phyloP scores from a whole-genome alignment of 2,888 invertebrate species.

The Brachyptera putata region DNA sequence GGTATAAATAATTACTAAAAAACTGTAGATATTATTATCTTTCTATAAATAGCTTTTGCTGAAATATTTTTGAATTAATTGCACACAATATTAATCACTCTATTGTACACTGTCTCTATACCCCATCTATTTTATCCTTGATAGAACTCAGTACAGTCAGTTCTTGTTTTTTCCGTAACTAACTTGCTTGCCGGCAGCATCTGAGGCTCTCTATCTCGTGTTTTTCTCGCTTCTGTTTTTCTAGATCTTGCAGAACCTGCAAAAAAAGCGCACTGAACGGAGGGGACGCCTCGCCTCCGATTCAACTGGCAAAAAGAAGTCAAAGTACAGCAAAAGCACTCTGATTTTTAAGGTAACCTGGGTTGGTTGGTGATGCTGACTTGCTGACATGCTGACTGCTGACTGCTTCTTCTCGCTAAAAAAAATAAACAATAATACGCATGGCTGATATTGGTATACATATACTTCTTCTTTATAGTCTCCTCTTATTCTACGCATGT shows the following conservation, averaged over 20 bases:
- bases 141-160: conserved; percentile 17
- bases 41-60: neutral
- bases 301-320: conserved; percentile 81
- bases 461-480: no score
- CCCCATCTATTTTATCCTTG: conserved; percentile 20
- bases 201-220: conserved; percentile 66
- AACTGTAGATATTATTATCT: conserved; percentile 5
- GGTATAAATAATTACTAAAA: conserved; percentile 9
- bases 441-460: conserved; percentile 26
- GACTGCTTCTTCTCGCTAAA: conserved; percentile 27
- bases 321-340: conserved; percentile 92
- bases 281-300: conserved; percentile 95
- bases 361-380: conserved; percentile 30
- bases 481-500: conserved; percentile 28
- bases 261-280: conserved; percentile 97
- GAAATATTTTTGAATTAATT: neutral
- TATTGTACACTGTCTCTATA: conserved; percentile 20
- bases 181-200: conserved; percentile 20
- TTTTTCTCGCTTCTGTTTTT: conserved; percentile 72
- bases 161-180: conserved; percentile 3
- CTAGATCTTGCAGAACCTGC: conserved; percentile 98
- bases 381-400: conserved; percentile 22
- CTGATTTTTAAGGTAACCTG: conserved; percentile 96
- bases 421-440: conserved; percentile 24
- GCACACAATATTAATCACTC: conserved; percentile 17